phyloP scores from a whole-genome alignment of 2,797 vertebrate species.

The Lycodopsis pacificus region DNA sequence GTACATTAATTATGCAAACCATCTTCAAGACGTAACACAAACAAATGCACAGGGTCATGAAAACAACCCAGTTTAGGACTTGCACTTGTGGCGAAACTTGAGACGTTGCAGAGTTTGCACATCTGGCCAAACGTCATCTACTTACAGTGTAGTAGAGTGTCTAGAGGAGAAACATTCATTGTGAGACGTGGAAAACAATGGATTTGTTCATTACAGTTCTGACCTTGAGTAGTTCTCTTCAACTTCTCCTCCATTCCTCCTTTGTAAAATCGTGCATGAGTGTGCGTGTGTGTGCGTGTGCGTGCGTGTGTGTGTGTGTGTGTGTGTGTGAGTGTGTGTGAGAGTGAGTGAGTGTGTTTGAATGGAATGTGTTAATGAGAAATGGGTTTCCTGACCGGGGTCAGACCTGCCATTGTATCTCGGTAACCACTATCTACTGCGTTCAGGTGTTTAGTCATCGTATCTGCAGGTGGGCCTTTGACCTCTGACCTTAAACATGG shows the following conservation, averaged over 20 bases:
- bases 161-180: not conserved
- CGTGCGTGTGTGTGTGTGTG: not conserved
- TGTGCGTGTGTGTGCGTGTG: not conserved
- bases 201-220: slow-evolving; percentile 1
- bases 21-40: not conserved
- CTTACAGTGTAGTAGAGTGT: not conserved
- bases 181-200: not conserved
- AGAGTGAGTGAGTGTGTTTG: not conserved
- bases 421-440: not conserved
- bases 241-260: not conserved
- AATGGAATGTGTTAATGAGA: slow-evolving; percentile 27
- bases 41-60: not conserved
- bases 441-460: slow-evolving; percentile 37
- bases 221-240: not conserved
- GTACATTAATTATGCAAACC: slow-evolving; percentile 2
- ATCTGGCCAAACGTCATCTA: not conserved
- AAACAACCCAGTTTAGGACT: not conserved
- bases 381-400: slow-evolving; percentile 1
- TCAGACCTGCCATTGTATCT: slow-evolving; percentile 36
- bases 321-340: not conserved
- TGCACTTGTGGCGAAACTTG: too few species aligned
- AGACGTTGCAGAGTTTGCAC: not conserved
- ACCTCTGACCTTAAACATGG: slow-evolving; percentile 26
- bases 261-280: not conserved
- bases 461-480: slow-evolving; percentile 39